These are phyloP conservation scores for Pseudomyrmex concolor DNA, from an alignment of 1,140 invertebrate genomes.

Conservation along the genomic window DNA sequence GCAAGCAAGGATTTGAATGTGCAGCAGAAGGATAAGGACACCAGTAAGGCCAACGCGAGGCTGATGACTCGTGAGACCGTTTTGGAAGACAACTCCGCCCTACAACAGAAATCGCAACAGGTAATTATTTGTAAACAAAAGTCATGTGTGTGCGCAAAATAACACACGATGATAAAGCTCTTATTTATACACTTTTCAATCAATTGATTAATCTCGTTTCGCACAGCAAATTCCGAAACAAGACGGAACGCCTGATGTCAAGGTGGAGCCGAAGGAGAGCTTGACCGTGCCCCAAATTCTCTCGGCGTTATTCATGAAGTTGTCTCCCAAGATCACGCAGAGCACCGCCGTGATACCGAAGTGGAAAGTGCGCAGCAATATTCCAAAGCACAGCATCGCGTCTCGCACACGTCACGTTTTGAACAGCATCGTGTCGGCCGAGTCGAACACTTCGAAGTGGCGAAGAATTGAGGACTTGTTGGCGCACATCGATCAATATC, in stretches of 20 bases:
- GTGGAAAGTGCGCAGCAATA: slow-evolving; percentile 80
- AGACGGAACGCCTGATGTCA: neutral
- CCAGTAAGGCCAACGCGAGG: neutral
- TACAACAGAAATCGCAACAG: slow-evolving; percentile 18
- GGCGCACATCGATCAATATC: slow-evolving; percentile 89
- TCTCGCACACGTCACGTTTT: slow-evolving; percentile 89
- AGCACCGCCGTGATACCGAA: slow-evolving; percentile 75
- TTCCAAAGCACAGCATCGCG: slow-evolving; percentile 86
- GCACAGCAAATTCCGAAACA: slow-evolving; percentile 15
- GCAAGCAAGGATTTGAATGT: neutral
- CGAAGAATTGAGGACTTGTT: slow-evolving; percentile 89
- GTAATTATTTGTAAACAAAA: slow-evolving; percentile 10
- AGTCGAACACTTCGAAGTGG: slow-evolving; percentile 86
- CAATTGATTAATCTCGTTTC: neutral
- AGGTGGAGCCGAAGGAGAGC: slow-evolving; percentile 63
- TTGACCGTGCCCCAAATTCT: slow-evolving; percentile 79
- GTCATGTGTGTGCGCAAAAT: neutral
- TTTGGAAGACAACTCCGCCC: neutral
- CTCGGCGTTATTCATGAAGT: slow-evolving; percentile 77
- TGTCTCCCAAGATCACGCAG: slow-evolving; percentile 70
- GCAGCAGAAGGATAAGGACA: neutral
- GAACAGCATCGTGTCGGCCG: slow-evolving; percentile 87
- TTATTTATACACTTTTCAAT: neutral
- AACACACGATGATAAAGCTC: neutral
- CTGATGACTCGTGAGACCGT: neutral